Evolutionary conservation across 2,888 invertebrate species (phyloP).

Genomic region (Noctua fimbriata): DNA sequence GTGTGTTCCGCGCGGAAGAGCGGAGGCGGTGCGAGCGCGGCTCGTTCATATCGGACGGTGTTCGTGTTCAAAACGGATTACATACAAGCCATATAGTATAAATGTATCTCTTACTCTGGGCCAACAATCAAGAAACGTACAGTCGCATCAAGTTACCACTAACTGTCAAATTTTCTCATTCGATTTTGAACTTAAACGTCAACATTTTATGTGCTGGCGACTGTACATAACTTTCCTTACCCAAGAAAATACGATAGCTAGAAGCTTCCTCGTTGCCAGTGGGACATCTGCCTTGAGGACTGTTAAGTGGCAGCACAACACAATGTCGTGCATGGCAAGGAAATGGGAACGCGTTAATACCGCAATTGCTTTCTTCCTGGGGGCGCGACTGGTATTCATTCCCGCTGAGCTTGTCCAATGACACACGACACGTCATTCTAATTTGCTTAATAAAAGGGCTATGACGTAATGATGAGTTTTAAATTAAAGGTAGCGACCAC

Average conservation of each 20-base stretch:
- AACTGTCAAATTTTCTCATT: too few species aligned
- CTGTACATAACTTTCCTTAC: not conserved
- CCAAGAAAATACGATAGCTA: not conserved
- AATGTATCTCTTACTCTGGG: not conserved
- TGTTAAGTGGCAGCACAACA: slow-evolving; percentile 33
- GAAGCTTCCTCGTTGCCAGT: not conserved
- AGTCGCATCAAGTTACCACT: too few species aligned
- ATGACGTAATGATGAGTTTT: slow-evolving; percentile 29
- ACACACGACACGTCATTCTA: slow-evolving; percentile 32
- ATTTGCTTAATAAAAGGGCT: slow-evolving; percentile 24
- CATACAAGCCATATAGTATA: too few species aligned
- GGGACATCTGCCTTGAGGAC: not conserved
- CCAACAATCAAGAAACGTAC: not conserved
- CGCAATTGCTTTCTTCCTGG: slow-evolving; percentile 75
- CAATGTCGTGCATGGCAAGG: slow-evolving; percentile 56
- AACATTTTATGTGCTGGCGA: too few species aligned
- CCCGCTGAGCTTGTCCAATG: slow-evolving; percentile 58
- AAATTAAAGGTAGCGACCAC: slow-evolving; percentile 28
- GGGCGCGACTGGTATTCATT: slow-evolving; percentile 64
- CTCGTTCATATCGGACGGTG: too few species aligned
- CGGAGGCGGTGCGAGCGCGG: too few species aligned
- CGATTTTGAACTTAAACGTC: too few species aligned
- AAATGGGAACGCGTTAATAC: slow-evolving; percentile 73
- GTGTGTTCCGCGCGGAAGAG: too few species aligned
- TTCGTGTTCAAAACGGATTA: too few species aligned